Conservation (phyloP, 1,140 invertebrate genomes). For the Diabrotica virgifera region DNA sequence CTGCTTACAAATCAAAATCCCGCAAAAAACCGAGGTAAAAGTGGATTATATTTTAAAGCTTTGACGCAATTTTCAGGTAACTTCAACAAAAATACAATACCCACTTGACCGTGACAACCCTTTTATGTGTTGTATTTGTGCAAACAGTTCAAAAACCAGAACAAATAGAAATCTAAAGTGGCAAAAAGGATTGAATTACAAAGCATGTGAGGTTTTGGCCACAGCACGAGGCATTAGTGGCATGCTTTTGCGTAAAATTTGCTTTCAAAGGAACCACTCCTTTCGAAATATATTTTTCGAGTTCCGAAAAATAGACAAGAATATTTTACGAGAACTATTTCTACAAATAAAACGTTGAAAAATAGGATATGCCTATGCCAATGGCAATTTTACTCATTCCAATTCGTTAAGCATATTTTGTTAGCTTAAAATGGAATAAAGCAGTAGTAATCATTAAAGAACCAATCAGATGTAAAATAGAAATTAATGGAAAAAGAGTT, state of each 20-base stretch:
- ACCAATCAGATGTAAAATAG: too few species aligned
- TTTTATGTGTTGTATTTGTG: slow-evolving; percentile 14
- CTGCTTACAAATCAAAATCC: too few species aligned
- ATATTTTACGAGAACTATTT: too few species aligned
- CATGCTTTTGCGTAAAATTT: background rate
- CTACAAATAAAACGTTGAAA: too few species aligned
- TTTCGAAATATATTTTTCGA: too few species aligned
- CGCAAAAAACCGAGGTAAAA: too few species aligned
- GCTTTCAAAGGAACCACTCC: background rate
- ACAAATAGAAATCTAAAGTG: background rate
- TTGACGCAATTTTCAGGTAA: slow-evolving; percentile 13
- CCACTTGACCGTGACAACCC: slow-evolving; percentile 25
- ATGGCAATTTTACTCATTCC: too few species aligned
- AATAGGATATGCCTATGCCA: too few species aligned
- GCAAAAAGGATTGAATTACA: background rate
- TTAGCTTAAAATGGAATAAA: too few species aligned
- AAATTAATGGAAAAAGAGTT: too few species aligned
- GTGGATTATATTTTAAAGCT: background rate
- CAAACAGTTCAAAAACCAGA: background rate
- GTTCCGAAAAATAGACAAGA: background rate
- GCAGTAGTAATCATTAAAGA: too few species aligned
- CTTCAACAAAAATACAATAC: slow-evolving; percentile 7
- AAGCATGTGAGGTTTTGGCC: background rate
- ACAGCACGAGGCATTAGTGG: background rate
- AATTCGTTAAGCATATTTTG: too few species aligned